Percentiles rank a stretch among this genome's conserved stretches.
Conservation (phyloP, 2,888 invertebrate species). For the Yponomeuta evonymella region DNA sequence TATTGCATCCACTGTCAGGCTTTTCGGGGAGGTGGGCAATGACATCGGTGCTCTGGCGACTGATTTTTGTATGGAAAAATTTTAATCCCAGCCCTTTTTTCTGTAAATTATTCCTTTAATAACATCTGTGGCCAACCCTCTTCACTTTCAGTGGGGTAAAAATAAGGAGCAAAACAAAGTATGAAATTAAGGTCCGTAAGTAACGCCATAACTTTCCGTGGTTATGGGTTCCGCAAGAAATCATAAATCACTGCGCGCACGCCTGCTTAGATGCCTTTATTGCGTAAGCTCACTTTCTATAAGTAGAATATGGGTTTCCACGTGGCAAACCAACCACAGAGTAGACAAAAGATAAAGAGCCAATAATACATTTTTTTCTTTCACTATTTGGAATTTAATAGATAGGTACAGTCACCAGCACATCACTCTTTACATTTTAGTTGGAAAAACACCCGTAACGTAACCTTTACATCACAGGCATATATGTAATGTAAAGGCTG, state of each 20-base stretch:
- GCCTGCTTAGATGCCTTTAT: constrained; percentile 12
- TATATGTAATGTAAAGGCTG: too few relatives aligned
- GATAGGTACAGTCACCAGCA: too few relatives aligned
- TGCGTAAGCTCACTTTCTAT: constrained; percentile 18
- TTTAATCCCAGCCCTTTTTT: constrained; percentile 8
- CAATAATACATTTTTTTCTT: background rate
- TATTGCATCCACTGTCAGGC: constrained; percentile 36
- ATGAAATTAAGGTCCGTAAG: constrained; percentile 25
- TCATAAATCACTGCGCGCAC: constrained; percentile 13
- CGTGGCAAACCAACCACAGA: background rate
- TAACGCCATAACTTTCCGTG: constrained; percentile 6
- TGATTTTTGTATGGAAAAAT: constrained; percentile 12
- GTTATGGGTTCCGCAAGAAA: constrained; percentile 10
- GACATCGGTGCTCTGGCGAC: constrained; percentile 16
- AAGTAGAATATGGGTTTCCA: background rate
- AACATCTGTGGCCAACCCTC: constrained; percentile 18
- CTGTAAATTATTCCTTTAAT: background rate
- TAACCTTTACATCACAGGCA: too few relatives aligned
- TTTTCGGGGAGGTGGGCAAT: constrained; percentile 25
- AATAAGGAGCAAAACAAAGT: constrained; percentile 23
- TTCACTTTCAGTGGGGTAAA: constrained; percentile 23
- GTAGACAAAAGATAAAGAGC: background rate
- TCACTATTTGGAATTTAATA: background rate
- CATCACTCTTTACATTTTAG: too few relatives aligned
- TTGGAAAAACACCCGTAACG: too few relatives aligned